phyloP scores from a whole-genome alignment of 1,140 invertebrate species.

The Tribolium madens region DNA sequence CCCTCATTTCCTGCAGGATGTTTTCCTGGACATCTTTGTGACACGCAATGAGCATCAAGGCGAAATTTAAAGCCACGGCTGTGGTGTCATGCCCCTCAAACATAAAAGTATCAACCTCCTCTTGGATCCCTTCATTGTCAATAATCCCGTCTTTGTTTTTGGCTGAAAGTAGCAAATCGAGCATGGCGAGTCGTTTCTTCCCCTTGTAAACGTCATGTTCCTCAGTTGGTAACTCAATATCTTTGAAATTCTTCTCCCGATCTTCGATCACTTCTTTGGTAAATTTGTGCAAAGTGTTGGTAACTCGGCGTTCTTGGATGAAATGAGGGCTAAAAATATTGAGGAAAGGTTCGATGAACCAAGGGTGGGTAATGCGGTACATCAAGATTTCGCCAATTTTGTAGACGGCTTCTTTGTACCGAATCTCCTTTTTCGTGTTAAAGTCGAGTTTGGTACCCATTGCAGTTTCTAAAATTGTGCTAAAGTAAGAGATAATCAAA shows the following conservation, averaged over 20 bases:
- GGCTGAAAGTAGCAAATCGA: conserved; percentile 80
- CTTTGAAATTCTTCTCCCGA: conserved; percentile 44
- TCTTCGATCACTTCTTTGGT: conserved; percentile 66
- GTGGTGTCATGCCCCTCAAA: conserved; percentile 73
- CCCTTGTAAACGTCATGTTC: conserved; percentile 12
- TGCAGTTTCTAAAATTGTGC: conserved; percentile 74
- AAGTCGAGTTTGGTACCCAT: conserved; percentile 81
- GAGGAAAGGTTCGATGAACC: conserved; percentile 69
- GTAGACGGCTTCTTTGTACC: conserved; percentile 71
- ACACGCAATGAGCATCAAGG: conserved; percentile 63
- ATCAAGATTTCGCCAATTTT: conserved; percentile 63
- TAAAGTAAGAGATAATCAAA: background rate
- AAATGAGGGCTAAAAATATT: conserved; percentile 68
- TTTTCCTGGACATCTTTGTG: conserved; percentile 49
- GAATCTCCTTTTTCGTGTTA: conserved; percentile 69
- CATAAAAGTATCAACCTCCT: conserved; percentile 88
- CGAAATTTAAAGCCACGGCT: conserved; percentile 62
- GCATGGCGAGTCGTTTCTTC: conserved; percentile 78
- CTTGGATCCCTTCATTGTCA: conserved; percentile 77
- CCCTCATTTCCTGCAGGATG: conserved; percentile 70
- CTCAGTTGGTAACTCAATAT: background rate
- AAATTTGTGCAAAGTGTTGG: conserved; percentile 74
- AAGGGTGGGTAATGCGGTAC: conserved; percentile 71
- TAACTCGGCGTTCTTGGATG: conserved; percentile 66
- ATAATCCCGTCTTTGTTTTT: conserved; percentile 68